Base-by-base conservation (phyloP, 1,140 invertebrate species). In the Drosophila grimshawi region DNA sequence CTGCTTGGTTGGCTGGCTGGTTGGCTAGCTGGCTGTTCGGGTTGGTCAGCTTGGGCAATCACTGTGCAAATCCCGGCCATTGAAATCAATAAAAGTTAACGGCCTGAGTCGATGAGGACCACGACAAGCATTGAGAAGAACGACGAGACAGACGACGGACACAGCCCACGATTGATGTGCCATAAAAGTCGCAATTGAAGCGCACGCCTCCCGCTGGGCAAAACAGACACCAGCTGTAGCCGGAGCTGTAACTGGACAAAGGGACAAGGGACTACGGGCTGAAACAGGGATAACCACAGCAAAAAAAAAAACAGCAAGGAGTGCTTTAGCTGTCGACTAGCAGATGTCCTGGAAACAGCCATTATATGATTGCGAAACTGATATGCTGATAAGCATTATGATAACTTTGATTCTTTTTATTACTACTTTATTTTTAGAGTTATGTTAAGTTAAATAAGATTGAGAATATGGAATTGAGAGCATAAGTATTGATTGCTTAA, bases 31-130 rank as follows among this genome's bases (percentile, higher is more conserved):
- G 76, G 39, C 3, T 30, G 59, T 63, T 33, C 29, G 62, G 62
- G 49, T 53, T 72, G 70, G 70, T 53, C 68, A 73, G 74, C 43
- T 63, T 49, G 63, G 78, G 82, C 85, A 89, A 89, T 85, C 85
- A 81, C 80, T 78, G 85, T 78, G 71, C 78, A 86, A 89, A 89
- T 89, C 85, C 83, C 68, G 72, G 85, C 86, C 80, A 89, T 89
- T 89, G 85, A 81, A 89, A 89, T 89, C 85, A 89, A 89, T 89
- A 89, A 89, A 89, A 89, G 80, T 89, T 89, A 89, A 89, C 85
- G 78, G 85, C 85, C 82, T 76, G 80, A 76, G 80, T 72, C 60
- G 46, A 51, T 45, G 43, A 43, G 39, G 39, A 43, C 10, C 10
- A n/a, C 39, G 39, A 41, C 39, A 41, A 8, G 8, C 19, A 19